Conservation (phyloP, 2,113 vertebrate genomes). For the Gadus chalcogrammus region DNA sequence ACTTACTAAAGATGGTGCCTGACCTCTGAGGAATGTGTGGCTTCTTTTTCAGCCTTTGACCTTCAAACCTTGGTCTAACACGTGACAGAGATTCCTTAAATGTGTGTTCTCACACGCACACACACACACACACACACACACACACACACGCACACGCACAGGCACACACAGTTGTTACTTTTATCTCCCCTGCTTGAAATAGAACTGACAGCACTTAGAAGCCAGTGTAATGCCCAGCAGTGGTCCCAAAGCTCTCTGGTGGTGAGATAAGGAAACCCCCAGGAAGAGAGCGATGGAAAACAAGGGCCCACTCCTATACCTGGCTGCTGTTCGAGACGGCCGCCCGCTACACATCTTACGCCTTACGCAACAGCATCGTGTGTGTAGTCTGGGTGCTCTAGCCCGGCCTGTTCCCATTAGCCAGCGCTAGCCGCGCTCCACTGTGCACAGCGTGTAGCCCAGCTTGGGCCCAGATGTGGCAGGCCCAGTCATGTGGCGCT, state of each 20-base stretch:
- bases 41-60: constrained; percentile 67
- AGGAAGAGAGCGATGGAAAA: constrained; percentile 44
- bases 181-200: constrained; percentile 53
- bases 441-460: constrained; percentile 56
- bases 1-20: constrained; percentile 53
- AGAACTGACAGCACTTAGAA: constrained; percentile 50
- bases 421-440: constrained; percentile 27
- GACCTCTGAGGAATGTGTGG: constrained; percentile 69
- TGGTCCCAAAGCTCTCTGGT: constrained; percentile 26
- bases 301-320: constrained; percentile 29
- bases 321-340: constrained; percentile 8
- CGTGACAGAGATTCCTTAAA: constrained; percentile 66
- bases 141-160: constrained; percentile 12
- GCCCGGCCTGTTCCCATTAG: constrained; percentile 12
- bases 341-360: neutral
- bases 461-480: constrained; percentile 77
- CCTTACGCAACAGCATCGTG: constrained; percentile 13
- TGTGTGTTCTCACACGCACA: constrained; percentile 32
- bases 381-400: constrained; percentile 33
- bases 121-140: constrained; percentile 12
- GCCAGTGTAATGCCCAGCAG: constrained; percentile 42
- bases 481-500: constrained; percentile 61
- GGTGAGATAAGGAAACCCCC: constrained; percentile 41
- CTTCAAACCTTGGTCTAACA: constrained; percentile 59
- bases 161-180: constrained; percentile 24